These are phyloP conservation scores for Fopius arisanus DNA, from an alignment of 1,140 invertebrate genomes.

Conservation along the genomic window DNA sequence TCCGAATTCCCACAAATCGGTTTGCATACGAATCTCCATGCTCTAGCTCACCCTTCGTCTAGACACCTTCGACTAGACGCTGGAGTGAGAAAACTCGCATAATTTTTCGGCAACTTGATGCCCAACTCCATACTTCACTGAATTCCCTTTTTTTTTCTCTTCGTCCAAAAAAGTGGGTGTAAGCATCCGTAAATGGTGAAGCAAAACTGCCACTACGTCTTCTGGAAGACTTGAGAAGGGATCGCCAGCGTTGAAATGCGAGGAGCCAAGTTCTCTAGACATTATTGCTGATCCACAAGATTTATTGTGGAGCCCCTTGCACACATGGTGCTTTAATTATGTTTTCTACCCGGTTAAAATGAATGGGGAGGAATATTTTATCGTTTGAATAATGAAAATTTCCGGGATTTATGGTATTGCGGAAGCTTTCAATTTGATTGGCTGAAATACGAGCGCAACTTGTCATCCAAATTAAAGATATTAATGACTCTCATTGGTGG, in stretches of 20 bases:
- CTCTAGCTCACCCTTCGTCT: slow-evolving; percentile 40
- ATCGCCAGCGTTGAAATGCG: not conserved
- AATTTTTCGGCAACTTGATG: slow-evolving; percentile 58
- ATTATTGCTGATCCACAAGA: slow-evolving; percentile 63
- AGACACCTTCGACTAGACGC: slow-evolving; percentile 41
- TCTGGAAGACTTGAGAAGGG: slow-evolving; percentile 1
- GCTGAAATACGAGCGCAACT: not conserved
- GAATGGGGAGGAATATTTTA: slow-evolving; percentile 62
- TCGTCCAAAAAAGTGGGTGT: slow-evolving; percentile 52
- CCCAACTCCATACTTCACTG: slow-evolving; percentile 50
- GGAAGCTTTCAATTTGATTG: not conserved
- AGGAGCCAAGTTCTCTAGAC: slow-evolving; percentile 50
- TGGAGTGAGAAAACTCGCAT: slow-evolving; percentile 50
- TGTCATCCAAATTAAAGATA: not conserved
- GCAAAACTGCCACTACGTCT: slow-evolving; percentile 36
- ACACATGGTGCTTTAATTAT: slow-evolving; percentile 65
- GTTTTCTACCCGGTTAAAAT: slow-evolving; percentile 49
- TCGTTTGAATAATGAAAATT: slow-evolving; percentile 20
- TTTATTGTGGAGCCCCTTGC: slow-evolving; percentile 58
- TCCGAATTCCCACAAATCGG: slow-evolving; percentile 54
- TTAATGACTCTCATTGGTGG: no score
- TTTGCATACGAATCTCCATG: slow-evolving; percentile 43
- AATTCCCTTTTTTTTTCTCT: slow-evolving; percentile 23
- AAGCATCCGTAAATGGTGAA: slow-evolving; percentile 41
- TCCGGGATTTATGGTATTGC: not conserved